Evolutionary conservation across 2,113 vertebrate genomes (phyloP).

Genomic region (Calyptommatus sinebrachiatus): DNA sequence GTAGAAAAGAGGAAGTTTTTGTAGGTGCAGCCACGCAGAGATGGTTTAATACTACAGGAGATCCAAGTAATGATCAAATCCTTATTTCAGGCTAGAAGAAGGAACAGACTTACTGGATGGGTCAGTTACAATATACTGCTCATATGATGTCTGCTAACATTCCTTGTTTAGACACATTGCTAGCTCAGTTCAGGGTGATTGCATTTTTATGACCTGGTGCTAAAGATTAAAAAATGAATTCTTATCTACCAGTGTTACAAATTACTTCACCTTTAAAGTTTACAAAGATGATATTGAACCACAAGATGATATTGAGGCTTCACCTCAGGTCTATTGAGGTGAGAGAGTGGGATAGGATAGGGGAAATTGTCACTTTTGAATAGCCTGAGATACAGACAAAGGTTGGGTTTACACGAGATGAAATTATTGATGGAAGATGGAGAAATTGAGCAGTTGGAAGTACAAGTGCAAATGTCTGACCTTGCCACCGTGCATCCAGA

Average conservation of each 20-base stretch:
- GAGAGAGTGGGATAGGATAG: too few relatives aligned
- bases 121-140: background rate
- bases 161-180: background rate
- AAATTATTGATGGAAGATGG: too few relatives aligned
- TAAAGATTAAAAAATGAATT: background rate
- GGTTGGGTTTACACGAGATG: too few relatives aligned
- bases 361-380: too few relatives aligned
- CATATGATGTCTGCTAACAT: background rate
- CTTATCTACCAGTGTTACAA: background rate
- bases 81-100: background rate
- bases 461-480: too few relatives aligned
- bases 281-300: background rate
- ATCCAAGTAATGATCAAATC: background rate
- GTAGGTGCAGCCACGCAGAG: background rate
- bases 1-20: too few relatives aligned
- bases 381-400: too few relatives aligned
- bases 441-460: too few relatives aligned
- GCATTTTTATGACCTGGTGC: background rate
- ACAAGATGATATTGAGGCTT: background rate
- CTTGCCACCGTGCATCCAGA: too few relatives aligned
- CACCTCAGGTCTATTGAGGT: too few relatives aligned
- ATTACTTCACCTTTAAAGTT: slow-evolving; percentile 11
- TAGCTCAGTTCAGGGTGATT: background rate
- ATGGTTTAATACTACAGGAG: background rate
- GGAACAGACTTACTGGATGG: background rate